phyloP scores from a whole-genome alignment of 1,140 invertebrate genomes.

The Dreissena polymorpha region DNA sequence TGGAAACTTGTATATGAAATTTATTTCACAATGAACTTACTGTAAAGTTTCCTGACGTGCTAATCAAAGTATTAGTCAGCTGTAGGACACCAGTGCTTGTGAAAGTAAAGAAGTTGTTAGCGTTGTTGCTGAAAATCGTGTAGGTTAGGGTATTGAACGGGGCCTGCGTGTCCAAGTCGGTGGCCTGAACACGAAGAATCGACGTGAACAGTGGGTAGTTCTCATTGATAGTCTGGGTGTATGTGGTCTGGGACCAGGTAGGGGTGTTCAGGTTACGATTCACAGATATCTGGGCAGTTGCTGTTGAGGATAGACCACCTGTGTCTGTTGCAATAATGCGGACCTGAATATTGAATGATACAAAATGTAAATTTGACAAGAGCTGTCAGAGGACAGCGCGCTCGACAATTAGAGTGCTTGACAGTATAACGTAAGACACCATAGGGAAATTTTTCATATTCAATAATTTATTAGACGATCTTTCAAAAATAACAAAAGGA shows the following conservation, averaged over 20 bases:
- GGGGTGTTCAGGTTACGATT: slow-evolving; percentile 67
- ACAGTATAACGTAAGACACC: no score
- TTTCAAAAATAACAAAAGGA: no score
- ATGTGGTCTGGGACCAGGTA: slow-evolving; percentile 29
- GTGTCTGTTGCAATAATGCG: slow-evolving; percentile 66
- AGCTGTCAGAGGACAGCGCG: no score
- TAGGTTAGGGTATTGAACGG: slow-evolving; percentile 60
- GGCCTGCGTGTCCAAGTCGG: slow-evolving; percentile 53
- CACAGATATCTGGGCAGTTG: slow-evolving; percentile 61
- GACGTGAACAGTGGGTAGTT: slow-evolving; percentile 55
- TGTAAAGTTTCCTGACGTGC: slow-evolving; percentile 4
- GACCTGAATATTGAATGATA: slow-evolving; percentile 56
- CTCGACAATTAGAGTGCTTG: no score
- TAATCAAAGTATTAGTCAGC: slow-evolving; percentile 54
- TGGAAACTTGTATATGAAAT: no score
- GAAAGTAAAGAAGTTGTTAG: slow-evolving; percentile 59
- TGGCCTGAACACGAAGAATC: slow-evolving; percentile 50
- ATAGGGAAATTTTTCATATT: no score
- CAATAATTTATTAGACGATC: no score
- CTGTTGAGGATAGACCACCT: slow-evolving; percentile 61
- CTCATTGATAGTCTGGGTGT: slow-evolving; percentile 46
- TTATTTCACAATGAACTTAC: neutral
- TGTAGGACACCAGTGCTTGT: slow-evolving; percentile 46
- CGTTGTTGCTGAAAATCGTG: slow-evolving; percentile 47
- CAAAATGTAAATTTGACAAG: neutral